Conservation (phyloP, 2,888 invertebrate genomes). For the Pollenia amentaria region DNA sequence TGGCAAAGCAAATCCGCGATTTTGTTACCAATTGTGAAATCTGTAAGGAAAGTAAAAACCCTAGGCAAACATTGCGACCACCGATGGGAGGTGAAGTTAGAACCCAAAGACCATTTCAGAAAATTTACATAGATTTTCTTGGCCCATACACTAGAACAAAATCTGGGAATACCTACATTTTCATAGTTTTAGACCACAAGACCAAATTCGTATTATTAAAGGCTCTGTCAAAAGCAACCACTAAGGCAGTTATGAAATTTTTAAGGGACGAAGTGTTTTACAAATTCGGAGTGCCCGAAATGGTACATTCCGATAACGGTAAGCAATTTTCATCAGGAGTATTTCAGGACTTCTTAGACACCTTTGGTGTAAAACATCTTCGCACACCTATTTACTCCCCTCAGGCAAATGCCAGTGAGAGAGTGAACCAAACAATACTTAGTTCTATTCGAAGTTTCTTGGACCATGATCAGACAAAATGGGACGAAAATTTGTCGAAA, state of each 20-base stretch:
- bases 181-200: constrained; percentile 14
- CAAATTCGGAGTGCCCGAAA: too few relatives aligned
- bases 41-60: constrained; percentile 22
- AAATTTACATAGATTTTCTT: constrained; percentile 29
- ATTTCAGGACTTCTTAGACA: too few relatives aligned
- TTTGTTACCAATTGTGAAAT: background rate
- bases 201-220: constrained; percentile 26
- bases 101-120: constrained; percentile 19
- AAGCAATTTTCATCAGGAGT: too few relatives aligned
- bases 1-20: background rate
- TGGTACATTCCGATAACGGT: too few relatives aligned
- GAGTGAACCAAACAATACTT: background rate
- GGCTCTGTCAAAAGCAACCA: constrained; percentile 12
- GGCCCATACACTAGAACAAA: constrained; percentile 23
- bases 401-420: background rate
- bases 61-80: constrained; percentile 30
- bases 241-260: too few relatives aligned
- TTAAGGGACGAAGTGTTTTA: too few relatives aligned
- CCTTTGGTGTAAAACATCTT: too few relatives aligned
- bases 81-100: constrained; percentile 10
- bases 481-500: background rate
- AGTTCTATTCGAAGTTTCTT: background rate
- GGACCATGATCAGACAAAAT: background rate
- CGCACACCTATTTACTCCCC: background rate
- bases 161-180: constrained; percentile 10